A percentile compares a stretch with the other conserved stretches of the same genome.
These are phyloP conservation scores for Drosophila ezoana DNA, from an alignment of 2,888 invertebrate species.

Conservation along the genomic window DNA sequence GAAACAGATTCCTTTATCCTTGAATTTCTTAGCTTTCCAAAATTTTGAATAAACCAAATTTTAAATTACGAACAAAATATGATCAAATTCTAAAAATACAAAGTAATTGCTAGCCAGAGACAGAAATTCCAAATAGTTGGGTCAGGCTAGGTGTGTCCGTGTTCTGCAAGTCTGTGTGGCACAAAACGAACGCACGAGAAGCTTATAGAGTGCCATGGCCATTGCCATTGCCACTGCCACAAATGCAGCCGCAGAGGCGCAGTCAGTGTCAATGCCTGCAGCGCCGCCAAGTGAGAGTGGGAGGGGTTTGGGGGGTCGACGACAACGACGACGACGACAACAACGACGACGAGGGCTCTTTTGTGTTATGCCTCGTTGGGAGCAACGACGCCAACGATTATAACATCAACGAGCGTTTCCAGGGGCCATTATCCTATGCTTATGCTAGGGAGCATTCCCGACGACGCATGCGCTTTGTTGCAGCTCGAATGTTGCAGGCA, in stretches of 20 bases:
- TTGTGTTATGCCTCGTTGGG: conserved; percentile 47
- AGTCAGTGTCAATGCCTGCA: conserved; percentile 69
- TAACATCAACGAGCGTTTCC: conserved; percentile 58
- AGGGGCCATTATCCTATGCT: conserved; percentile 71
- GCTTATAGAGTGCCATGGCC: conserved; percentile 41
- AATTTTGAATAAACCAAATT: too few species aligned
- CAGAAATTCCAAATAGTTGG: conserved; percentile 27
- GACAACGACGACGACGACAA: not conserved
- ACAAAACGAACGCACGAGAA: conserved; percentile 23
- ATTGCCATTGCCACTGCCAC: conserved; percentile 18
- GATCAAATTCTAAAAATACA: too few species aligned
- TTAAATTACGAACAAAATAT: too few species aligned
- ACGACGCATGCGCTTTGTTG: conserved; percentile 59
- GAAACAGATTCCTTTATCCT: too few species aligned
- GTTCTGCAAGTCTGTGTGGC: conserved; percentile 39
- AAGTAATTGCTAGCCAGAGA: not conserved
- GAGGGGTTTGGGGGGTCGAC: conserved; percentile 22
- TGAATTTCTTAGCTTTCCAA: too few species aligned
- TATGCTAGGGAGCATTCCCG: conserved; percentile 17
- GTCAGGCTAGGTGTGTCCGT: conserved; percentile 17
- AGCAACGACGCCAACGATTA: conserved; percentile 53
- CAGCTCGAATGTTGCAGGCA: conserved; percentile 31
- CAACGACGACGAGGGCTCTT: conserved; percentile 13
- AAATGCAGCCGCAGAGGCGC: conserved; percentile 21
- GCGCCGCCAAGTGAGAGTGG: conserved; percentile 49